A percentile compares a stretch with the other conserved stretches of the same genome.
Evolutionary conservation across 2,888 invertebrate genomes (phyloP).

Genomic region (Pharmacophagus antenor): DNA sequence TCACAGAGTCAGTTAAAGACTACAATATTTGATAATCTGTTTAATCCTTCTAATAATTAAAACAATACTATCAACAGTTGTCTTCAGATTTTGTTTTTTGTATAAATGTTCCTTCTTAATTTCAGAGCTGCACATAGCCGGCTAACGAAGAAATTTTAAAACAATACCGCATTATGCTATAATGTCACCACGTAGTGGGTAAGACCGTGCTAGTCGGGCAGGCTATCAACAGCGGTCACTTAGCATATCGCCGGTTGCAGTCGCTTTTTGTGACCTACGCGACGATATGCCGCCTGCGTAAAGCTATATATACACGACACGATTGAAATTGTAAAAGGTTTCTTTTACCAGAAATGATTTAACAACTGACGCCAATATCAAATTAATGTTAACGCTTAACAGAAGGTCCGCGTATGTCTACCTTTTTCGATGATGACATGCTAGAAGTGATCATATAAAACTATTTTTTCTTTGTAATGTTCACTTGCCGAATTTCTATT

Average conservation of each 20-base stretch:
- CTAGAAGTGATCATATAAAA: no score
- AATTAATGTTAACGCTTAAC: no score
- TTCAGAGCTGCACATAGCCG: neutral
- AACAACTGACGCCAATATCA: no score
- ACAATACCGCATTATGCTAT: slow-evolving; percentile 25
- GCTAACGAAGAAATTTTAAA: slow-evolving; percentile 9
- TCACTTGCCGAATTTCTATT: no score
- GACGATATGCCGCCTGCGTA: slow-evolving; percentile 48
- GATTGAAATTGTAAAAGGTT: slow-evolving; percentile 19
- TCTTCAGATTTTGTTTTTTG: no score
- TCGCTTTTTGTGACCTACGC: slow-evolving; percentile 66
- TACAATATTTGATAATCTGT: no score
- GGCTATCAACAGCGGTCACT: slow-evolving; percentile 71
- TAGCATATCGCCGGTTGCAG: slow-evolving; percentile 69
- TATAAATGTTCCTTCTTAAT: neutral
- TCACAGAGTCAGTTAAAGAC: no score
- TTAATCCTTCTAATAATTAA: no score
- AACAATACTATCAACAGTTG: no score
- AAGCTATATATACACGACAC: slow-evolving; percentile 42
- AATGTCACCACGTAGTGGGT: slow-evolving; percentile 26
- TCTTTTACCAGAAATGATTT: neutral
- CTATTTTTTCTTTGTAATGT: no score
- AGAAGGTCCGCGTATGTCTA: no score
- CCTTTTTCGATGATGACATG: no score
- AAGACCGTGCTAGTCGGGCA: slow-evolving; percentile 48